Evolutionary conservation across 2,888 invertebrate species (phyloP).

Genomic region (Drosophila kambysellisi): DNA sequence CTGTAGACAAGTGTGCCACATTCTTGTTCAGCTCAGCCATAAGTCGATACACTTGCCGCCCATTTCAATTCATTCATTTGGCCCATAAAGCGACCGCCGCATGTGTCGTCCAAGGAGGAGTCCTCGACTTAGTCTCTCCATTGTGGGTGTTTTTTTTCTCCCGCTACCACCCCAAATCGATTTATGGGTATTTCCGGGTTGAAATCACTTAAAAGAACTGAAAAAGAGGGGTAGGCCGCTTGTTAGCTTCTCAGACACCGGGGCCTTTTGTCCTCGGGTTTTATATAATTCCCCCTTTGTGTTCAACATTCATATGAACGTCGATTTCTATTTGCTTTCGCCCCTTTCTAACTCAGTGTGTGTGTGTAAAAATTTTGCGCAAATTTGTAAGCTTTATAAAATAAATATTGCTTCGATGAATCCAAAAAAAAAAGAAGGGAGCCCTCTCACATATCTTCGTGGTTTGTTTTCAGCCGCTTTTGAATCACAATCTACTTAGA

Average conservation of each 20-base stretch:
- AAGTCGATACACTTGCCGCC: conserved; percentile 78
- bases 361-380: conserved; percentile 57
- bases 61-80: conserved; percentile 80
- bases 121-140: conserved; percentile 40
- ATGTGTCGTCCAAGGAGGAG: conserved; percentile 44
- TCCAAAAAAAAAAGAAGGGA: conserved; percentile 2
- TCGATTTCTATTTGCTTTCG: conserved; percentile 21
- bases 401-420: conserved; percentile 60
- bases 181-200: conserved; percentile 79
- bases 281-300: conserved; percentile 39
- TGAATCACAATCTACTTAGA: conserved; percentile 47
- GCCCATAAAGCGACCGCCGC: conserved; percentile 65
- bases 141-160: background rate
- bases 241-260: conserved; percentile 56
- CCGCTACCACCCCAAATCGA: conserved; percentile 62
- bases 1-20: conserved; percentile 66
- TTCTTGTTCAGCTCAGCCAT: conserved; percentile 58
- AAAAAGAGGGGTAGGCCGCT: conserved; percentile 40
- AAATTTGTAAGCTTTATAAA: conserved; percentile 79
- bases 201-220: conserved; percentile 76
- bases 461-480: conserved; percentile 43
- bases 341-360: conserved; percentile 10
- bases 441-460: conserved; percentile 32
- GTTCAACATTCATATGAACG: conserved; percentile 54
- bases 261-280: conserved; percentile 57